Base-by-base conservation (phyloP, 2,888 invertebrate species). In the Chymomyza amoena region DNA sequence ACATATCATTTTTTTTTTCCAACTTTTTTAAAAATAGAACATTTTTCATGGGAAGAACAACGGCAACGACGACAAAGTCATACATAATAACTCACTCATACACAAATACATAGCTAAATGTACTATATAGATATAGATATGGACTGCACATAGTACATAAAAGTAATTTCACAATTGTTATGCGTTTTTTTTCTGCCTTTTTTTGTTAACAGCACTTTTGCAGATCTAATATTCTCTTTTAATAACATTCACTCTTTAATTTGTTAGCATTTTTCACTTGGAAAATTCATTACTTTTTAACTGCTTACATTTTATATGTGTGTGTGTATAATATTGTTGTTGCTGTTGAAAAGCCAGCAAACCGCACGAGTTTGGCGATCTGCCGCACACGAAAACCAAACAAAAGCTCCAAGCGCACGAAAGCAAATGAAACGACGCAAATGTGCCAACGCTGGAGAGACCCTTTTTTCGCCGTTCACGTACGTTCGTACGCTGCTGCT, bases 331-430 rank as follows among this genome's bases (percentile, higher is more conserved):
- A 69, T 72, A 61, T 54, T 54, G 68, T 64, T 64, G 67, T 79
- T 68, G 72, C 69, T 77, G 76, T 75, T 73, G 72, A 62, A 72
- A 76, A 75, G 81, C 75, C 78, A 89, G 88, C 84, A 83, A 78
- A 79, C 70, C 84, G 84, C 79, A 84, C 84, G 79, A 79, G 79
- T 80, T 80, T 75, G 57, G 73, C 83, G 83, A 84, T 84, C 84
- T 86, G 74, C 88, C 88, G 87, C 78, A 84, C 81, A 86, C 77
- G 80, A 69, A 88, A 83, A 85, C 88, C 88, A 89, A 90, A 89
- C 89, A 89, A 90, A 90, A 90, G 88, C 90, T 88, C 87, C 89
- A 88, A 89, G 89, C 88, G 89, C 78, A 86, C 83, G 81, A 90
- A 88, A 85, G 84, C 87, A 88, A 89, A 88, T 89, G 89, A 89